Evolutionary conservation across 2,888 invertebrate species (phyloP).

Genomic region (Platypus cylindrus): DNA sequence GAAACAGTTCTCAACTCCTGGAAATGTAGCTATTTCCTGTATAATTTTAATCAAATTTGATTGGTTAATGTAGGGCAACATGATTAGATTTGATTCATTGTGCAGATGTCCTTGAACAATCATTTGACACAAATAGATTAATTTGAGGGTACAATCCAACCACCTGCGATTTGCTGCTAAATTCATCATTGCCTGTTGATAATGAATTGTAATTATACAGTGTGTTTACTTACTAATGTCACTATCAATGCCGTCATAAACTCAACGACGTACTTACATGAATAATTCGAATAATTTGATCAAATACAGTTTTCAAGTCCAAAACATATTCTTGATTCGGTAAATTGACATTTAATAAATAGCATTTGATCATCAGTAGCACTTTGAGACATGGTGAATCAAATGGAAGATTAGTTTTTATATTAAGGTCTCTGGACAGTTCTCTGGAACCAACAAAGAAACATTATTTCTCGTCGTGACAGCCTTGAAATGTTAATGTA

Average conservation of each 20-base stretch:
- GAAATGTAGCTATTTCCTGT: conserved; percentile 31
- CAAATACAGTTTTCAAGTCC: conserved; percentile 92
- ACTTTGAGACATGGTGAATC: conserved; percentile 94
- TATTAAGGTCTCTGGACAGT: conserved; percentile 64
- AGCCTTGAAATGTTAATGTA: not conserved
- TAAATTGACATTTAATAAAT: conserved; percentile 69
- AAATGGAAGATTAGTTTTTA: conserved; percentile 53
- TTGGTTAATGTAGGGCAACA: conserved; percentile 62
- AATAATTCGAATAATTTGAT: conserved; percentile 88
- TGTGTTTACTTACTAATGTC: too few relatives aligned
- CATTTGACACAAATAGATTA: conserved; percentile 76
- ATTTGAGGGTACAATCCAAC: conserved; percentile 65
- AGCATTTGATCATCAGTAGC: conserved; percentile 84
- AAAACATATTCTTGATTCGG: conserved; percentile 92
- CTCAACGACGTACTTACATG: too few relatives aligned
- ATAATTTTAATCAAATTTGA: conserved; percentile 49
- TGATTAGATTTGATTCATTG: conserved; percentile 58
- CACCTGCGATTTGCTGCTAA: conserved; percentile 83
- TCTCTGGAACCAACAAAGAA: conserved; percentile 45
- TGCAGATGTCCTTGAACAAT: conserved; percentile 84
- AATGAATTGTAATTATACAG: conserved; percentile 1
- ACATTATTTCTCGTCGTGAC: not conserved
- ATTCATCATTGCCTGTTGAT: conserved; percentile 85
- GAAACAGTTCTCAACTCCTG: conserved; percentile 6
- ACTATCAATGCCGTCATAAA: not conserved